Evolutionary conservation across 2,888 invertebrate species (phyloP).

Genomic region (Perithous albicinctus): DNA sequence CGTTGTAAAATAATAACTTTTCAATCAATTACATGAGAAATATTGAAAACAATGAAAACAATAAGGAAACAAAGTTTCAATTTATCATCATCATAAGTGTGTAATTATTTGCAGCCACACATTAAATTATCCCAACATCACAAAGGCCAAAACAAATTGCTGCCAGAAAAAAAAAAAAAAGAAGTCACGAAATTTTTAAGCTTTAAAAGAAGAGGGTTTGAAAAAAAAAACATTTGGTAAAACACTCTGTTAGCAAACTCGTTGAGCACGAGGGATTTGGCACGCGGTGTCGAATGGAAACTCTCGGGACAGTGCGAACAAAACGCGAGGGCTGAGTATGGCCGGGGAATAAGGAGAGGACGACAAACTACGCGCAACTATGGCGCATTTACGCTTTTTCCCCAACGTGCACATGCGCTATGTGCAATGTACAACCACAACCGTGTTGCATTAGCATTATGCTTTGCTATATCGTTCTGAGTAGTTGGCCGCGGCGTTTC

Average conservation of each 20-base stretch:
- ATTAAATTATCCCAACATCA: background rate
- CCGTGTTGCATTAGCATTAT: slow-evolving; percentile 58
- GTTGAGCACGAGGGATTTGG: slow-evolving; percentile 25
- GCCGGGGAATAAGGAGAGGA: slow-evolving; percentile 28
- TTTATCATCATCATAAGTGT: background rate
- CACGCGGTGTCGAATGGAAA: slow-evolving; percentile 28
- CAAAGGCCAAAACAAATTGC: background rate
- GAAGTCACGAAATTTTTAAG: background rate
- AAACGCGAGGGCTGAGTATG: slow-evolving; percentile 27
- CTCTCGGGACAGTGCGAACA: slow-evolving; percentile 29
- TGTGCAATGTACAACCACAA: slow-evolving; percentile 16
- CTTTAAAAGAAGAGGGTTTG: slow-evolving; percentile 5
- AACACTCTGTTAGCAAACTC: background rate
- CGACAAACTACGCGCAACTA: slow-evolving; percentile 36
- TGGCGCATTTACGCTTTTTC: slow-evolving; percentile 48
- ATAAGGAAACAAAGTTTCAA: no score
- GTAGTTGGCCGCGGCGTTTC: slow-evolving; percentile 47
- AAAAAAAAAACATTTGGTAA: slow-evolving; percentile 49
- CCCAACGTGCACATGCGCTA: slow-evolving; percentile 12
- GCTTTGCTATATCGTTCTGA: slow-evolving; percentile 43
- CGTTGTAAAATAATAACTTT: no score
- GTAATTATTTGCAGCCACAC: background rate
- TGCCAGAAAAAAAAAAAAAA: background rate
- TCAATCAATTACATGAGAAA: no score
- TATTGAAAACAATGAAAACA: no score